Conservation (phyloP, 2,797 vertebrate genomes). For the Amazonetta brasiliensis region DNA sequence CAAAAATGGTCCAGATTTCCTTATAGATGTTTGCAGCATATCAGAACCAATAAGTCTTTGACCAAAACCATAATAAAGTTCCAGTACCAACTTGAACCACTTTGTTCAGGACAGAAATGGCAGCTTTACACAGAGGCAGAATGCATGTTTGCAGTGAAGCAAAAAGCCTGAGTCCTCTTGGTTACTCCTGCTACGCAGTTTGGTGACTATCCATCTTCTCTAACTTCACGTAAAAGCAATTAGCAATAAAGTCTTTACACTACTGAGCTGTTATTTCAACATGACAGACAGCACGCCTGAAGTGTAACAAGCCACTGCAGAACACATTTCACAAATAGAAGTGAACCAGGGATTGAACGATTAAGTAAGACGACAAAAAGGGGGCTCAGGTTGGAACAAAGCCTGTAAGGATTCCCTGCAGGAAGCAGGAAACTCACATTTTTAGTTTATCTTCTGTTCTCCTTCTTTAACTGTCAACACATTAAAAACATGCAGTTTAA, state of each 20-base stretch:
- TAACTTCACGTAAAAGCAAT: neutral
- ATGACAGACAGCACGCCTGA: conserved; percentile 23
- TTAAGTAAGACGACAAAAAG: conserved; percentile 32
- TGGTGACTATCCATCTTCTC: neutral
- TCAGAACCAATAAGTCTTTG: neutral
- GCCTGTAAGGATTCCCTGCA: conserved; percentile 70
- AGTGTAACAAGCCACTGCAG: neutral
- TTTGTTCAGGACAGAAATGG: neutral
- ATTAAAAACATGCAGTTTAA: conserved; percentile 81
- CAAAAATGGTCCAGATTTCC: neutral
- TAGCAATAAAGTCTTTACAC: neutral
- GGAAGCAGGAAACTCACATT: conserved; percentile 77
- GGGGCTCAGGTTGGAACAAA: conserved; percentile 57
- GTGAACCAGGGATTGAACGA: conserved; percentile 12
- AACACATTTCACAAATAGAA: conserved; percentile 42
- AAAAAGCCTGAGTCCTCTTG: neutral
- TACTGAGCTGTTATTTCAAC: conserved; percentile 39
- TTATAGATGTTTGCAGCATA: neutral
- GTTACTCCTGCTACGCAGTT: neutral
- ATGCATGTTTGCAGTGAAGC: neutral
- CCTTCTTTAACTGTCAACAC: conserved; percentile 82
- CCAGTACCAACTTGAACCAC: neutral
- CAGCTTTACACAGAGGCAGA: neutral
- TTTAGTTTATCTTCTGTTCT: conserved; percentile 78
- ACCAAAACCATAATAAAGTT: neutral